Base-by-base conservation (phyloP, 2,888 invertebrate species). In the Amphiduros pacificus region DNA sequence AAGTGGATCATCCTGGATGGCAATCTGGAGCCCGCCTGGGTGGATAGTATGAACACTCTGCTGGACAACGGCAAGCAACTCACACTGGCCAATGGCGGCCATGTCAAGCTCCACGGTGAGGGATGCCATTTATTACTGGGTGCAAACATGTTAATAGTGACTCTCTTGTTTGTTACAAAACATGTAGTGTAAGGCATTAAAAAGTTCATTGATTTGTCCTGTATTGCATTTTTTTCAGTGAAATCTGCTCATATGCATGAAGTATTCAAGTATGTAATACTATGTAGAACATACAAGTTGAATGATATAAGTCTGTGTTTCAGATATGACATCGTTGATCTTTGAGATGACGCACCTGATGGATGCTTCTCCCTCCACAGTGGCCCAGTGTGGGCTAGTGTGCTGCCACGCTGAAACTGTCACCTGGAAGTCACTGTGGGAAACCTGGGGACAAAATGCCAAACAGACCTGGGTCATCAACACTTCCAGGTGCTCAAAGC, bases 1-100 rank as follows among this genome's bases (percentile, higher is more conserved):
- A 66, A 61, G 36, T 80, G 80, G 81, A 63, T 81, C 22, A 71
- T 81, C 1, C 60, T 81, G 59, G 81, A 81, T 64, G 81, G 81
- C 1, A 70, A 72, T 29, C 65, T 81, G 27, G 71, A 75, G 55
- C 72, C 76, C 0, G 64, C 62, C 5, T 81, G 80, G 79, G 76
- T 77, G 2, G 80, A 80, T 54, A 72, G 71, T 29, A 63, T 80
- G 52, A 76, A 74, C 65, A 76, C 76, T 0, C 60, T 80, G 52
- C 65, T 79, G 62, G 79, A 78, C 59, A 65, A 69, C 20, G 71
- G 74, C 54, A 68, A 65, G 40, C 69, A 70, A 24, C 62, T 80
- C 24, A 71, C 74, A 0, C 65, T 75, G 62, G 75, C 79, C 9
- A 80, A 75, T 66, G 75, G 77, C 22, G 74, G 76, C 20, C 67